A percentile compares a stretch with the other conserved stretches of the same genome.
Conservation (phyloP, 2,797 vertebrate species). For the Pelodytes ibericus region DNA sequence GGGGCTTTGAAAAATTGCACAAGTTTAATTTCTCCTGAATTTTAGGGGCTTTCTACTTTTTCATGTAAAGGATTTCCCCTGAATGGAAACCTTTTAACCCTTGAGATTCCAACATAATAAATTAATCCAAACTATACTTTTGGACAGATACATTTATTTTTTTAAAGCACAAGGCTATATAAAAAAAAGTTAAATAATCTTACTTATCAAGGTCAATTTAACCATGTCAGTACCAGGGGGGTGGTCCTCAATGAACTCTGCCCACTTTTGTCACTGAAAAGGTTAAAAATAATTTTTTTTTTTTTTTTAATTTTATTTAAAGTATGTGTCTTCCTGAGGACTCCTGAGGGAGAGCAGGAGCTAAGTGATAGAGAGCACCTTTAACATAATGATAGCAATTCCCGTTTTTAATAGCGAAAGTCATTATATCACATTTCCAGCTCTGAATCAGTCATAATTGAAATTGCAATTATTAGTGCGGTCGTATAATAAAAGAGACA, state of each 20-base stretch:
- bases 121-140: too few species aligned
- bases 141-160: too few species aligned
- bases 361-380: slow-evolving; percentile 63
- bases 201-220: slow-evolving; percentile 44
- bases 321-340: slow-evolving; percentile 53
- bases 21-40: too few species aligned
- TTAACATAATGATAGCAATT: slow-evolving; percentile 63
- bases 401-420: slow-evolving; percentile 60
- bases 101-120: too few species aligned
- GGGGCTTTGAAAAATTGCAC: too few species aligned
- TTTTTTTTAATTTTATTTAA: slow-evolving; percentile 6
- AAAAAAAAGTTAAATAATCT: slow-evolving; percentile 47
- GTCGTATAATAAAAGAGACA: slow-evolving; percentile 48
- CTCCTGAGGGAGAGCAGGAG: slow-evolving; percentile 57
- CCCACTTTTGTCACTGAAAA: too few species aligned
- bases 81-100: too few species aligned
- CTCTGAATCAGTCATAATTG: slow-evolving; percentile 64
- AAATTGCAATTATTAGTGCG: slow-evolving; percentile 64
- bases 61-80: too few species aligned
- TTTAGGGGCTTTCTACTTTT: too few species aligned
- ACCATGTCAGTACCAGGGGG: not conserved
- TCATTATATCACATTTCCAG: slow-evolving; percentile 63
- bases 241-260: not conserved
- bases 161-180: not conserved
- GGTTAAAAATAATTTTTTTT: not conserved